A percentile compares a stretch with the other conserved stretches of the same genome.
Evolutionary conservation across 2,797 vertebrate genomes (phyloP).

Genomic region (Todus mexicanus): DNA sequence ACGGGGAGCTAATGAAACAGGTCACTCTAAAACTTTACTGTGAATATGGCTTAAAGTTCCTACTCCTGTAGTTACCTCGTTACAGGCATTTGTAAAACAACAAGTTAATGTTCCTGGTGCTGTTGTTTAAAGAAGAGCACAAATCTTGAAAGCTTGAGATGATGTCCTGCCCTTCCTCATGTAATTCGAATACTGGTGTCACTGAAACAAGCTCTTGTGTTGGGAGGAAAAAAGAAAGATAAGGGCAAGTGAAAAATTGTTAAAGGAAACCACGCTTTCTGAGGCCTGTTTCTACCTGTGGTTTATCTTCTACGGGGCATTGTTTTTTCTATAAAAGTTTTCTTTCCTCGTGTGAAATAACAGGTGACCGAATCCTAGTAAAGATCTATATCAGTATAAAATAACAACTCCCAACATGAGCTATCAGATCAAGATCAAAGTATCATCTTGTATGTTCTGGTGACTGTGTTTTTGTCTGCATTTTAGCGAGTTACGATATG

Average conservation of each 20-base stretch:
- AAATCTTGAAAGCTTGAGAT: not conserved
- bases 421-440: not conserved
- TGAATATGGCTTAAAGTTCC: not conserved
- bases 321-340: not conserved
- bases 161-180: not conserved
- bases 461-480: not conserved
- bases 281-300: not conserved
- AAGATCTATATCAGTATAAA: not conserved
- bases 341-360: not conserved
- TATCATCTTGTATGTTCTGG: not conserved
- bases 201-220: not conserved
- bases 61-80: not conserved
- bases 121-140: not conserved
- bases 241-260: not conserved
- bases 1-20: not conserved
- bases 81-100: not conserved
- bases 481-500: not conserved
- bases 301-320: not conserved
- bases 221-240: not conserved
- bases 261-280: not conserved
- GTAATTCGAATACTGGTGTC: not conserved
- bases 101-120: not conserved
- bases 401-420: not conserved
- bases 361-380: not conserved
- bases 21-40: not conserved